Conservation (phyloP, 2,113 vertebrate genomes). For the Pleuronectes platessa region DNA sequence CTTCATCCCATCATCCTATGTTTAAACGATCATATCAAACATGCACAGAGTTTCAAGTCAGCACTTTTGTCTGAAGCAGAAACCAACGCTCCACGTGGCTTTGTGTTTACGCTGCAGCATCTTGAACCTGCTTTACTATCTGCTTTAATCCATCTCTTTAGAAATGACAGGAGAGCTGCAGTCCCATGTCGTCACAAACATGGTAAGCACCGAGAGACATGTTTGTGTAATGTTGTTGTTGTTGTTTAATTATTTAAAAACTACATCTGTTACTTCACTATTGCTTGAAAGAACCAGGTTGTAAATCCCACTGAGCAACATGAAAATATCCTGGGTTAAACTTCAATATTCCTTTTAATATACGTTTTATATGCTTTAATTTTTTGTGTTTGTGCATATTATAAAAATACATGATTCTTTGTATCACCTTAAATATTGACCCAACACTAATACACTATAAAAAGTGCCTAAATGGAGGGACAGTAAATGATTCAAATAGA, state of each 20-base stretch:
- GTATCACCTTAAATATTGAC: background rate
- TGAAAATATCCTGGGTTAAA: too few relatives aligned
- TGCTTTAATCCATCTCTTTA: background rate
- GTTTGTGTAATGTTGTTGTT: background rate
- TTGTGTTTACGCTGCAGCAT: too few relatives aligned
- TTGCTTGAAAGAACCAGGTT: background rate
- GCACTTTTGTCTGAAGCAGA: too few relatives aligned
- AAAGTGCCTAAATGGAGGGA: background rate
- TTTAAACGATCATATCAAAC: too few relatives aligned
- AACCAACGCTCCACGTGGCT: too few relatives aligned
- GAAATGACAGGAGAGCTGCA: slow-evolving; percentile 4
- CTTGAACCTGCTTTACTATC: background rate
- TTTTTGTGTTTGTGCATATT: background rate
- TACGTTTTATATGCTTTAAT: background rate
- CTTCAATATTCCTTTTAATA: too few relatives aligned
- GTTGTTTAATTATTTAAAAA: slow-evolving; percentile 6
- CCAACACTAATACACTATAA: background rate
- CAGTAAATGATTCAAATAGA: slow-evolving; percentile 16
- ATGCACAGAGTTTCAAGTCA: too few relatives aligned
- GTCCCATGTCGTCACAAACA: background rate
- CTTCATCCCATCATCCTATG: too few relatives aligned
- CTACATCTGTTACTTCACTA: background rate
- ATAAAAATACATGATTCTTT: too few relatives aligned
- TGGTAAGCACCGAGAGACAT: background rate
- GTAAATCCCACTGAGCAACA: background rate